These are phyloP conservation scores for Euproctis similis DNA, from an alignment of 2,888 invertebrate species.

Conservation along the genomic window DNA sequence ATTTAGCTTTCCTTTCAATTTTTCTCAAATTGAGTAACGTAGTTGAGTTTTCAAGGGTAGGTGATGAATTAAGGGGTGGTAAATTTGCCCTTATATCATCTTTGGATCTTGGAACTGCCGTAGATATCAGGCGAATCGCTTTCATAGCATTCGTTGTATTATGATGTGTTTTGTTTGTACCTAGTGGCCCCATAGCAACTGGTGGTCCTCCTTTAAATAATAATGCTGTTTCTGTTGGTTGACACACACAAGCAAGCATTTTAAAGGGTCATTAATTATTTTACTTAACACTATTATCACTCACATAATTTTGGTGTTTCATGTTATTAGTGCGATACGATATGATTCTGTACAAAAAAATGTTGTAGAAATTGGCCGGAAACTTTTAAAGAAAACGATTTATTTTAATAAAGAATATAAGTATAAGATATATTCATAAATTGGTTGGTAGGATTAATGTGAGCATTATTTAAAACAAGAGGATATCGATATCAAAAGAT, in stretches of 20 bases:
- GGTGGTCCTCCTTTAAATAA: conserved; percentile 71
- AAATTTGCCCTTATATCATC: conserved; percentile 49
- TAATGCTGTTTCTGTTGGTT: conserved; percentile 76
- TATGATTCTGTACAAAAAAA: conserved; percentile 6
- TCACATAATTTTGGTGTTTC: conserved; percentile 44
- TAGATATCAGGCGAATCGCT: conserved; percentile 47
- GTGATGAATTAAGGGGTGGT: conserved; percentile 47
- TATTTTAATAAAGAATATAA: too few relatives aligned
- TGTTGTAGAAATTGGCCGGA: conserved; percentile 31
- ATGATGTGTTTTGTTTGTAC: conserved; percentile 59
- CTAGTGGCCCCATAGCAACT: conserved; percentile 72
- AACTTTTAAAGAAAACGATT: too few relatives aligned
- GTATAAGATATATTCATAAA: too few relatives aligned
- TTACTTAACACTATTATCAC: conserved; percentile 47
- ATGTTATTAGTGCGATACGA: conserved; percentile 4
- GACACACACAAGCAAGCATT: conserved; percentile 82
- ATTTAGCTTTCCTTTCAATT: conserved; percentile 65
- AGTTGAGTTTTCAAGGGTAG: conserved; percentile 47
- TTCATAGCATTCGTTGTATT: conserved; percentile 49
- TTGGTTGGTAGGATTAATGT: too few relatives aligned
- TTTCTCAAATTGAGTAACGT: conserved; percentile 60
- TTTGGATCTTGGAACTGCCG: conserved; percentile 41
- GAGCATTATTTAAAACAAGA: too few relatives aligned
- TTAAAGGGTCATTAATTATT: conserved; percentile 47
- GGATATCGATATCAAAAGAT: too few relatives aligned